Evolutionary conservation across 2,888 invertebrate species (phyloP).

Genomic region (Epistrophe grossulariae): DNA sequence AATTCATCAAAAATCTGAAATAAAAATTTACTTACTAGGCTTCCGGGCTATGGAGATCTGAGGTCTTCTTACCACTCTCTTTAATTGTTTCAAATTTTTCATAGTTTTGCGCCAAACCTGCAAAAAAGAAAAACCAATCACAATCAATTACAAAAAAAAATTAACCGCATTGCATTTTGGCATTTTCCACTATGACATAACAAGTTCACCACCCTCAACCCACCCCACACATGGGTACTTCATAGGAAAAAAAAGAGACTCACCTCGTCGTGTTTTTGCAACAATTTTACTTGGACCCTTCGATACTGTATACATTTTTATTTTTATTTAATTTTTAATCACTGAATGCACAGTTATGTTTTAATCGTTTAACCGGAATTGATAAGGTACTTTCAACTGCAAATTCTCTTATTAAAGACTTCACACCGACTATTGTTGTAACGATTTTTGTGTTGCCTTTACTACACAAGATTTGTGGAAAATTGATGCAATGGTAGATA

Average conservation of each 20-base stretch:
- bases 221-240: constrained; percentile 5
- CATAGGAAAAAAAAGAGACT: constrained; percentile 75
- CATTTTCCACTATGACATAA: constrained; percentile 73
- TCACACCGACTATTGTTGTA: constrained; percentile 33
- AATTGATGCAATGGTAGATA: constrained; percentile 64
- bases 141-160: constrained; percentile 46
- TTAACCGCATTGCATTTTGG: constrained; percentile 55
- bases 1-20: neutral
- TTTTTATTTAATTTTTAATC: constrained; percentile 22
- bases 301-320: constrained; percentile 94
- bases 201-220: constrained; percentile 60
- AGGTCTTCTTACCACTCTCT: constrained; percentile 88
- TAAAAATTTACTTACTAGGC: constrained; percentile 86
- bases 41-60: constrained; percentile 88
- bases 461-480: constrained; percentile 38
- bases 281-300: constrained; percentile 95
- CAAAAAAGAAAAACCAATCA: constrained; percentile 71
- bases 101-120: constrained; percentile 92
- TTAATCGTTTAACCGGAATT: constrained; percentile 10
- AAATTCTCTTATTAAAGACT: constrained; percentile 20
- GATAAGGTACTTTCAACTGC: constrained; percentile 4
- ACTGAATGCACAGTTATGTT: constrained; percentile 22
- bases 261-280: constrained; percentile 93
- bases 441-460: constrained; percentile 46
- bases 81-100: constrained; percentile 91